Evolutionary conservation across 2,888 invertebrate species (phyloP), one percentile per base, ranked within the genome.

Genomic region (Drosophila imparisetae): DNA sequence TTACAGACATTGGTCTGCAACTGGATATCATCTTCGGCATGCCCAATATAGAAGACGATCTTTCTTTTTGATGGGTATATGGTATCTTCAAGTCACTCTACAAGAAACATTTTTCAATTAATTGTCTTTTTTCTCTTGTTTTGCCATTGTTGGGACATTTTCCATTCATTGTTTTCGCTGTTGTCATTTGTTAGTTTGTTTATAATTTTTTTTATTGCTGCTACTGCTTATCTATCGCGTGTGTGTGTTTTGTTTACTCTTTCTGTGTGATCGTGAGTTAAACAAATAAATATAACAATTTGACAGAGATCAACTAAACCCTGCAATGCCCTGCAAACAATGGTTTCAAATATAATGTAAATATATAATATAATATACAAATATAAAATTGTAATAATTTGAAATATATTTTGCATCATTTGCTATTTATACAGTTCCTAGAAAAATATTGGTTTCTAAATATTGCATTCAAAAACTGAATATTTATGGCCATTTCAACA

Each of bases 101-200:
- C 4, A 6, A 5, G 27, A 15, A 15, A n/a, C 2, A 13, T 34
- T 36, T 8, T 40, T 13, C n/a, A 40, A 30, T 54, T 32, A 18
- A 8, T 45, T 7, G 15, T 4, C 2, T 45, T 15, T 45, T 45
- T 53, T 15, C 11, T 15, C 8, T 32, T 42, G 7, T 30, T 4
- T 10, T 7, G 18, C 8, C 10, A 7, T 53, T 32, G 30, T 30
- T 34, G 18, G 18, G 34, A 34, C 27, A 30, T 32, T 55, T 66
- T 71, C 50, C 80, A 77, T 78, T 78, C 77, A 77, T 80, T 70
- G 53, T 77, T 69, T 80, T 60, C 36, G 50, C 30, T 52, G 36
- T 48, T 64, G 70, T 62, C 55, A 60, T 66, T 65, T 72, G 58
- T 78, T 60, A 67, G 68, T 66, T 76, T 67, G 60, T 71, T 32